A percentile compares a stretch with the other conserved stretches of the same genome.
Evolutionary conservation across 2,113 vertebrate species (phyloP).

Genomic region (Phrynosoma platyrhinos): DNA sequence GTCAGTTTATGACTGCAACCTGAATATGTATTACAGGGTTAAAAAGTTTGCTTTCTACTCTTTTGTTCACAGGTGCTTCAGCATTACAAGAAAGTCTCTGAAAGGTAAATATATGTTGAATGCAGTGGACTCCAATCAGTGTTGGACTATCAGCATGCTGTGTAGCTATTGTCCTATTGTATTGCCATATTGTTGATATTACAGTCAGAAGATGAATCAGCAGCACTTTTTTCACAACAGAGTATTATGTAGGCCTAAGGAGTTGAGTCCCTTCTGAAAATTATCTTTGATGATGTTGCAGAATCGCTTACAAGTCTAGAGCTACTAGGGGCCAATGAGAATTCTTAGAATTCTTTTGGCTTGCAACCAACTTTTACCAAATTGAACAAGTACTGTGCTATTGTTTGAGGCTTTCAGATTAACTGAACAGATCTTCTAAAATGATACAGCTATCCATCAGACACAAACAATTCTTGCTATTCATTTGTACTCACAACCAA

Average conservation of each 20-base stretch:
- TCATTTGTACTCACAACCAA: background rate
- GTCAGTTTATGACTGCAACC: background rate
- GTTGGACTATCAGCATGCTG: background rate
- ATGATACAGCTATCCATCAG: background rate
- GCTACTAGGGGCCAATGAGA: background rate
- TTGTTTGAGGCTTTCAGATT: background rate
- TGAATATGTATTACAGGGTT: conserved; percentile 15
- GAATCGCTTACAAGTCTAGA: background rate
- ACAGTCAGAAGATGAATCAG: background rate
- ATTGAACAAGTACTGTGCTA: background rate
- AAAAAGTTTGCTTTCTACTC: conserved; percentile 1
- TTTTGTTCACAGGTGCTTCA: conserved; percentile 72
- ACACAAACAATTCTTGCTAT: background rate
- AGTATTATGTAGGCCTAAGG: background rate
- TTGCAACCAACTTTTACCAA: background rate
- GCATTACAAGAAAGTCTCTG: conserved; percentile 56
- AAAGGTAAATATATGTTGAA: conserved; percentile 66
- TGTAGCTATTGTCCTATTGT: background rate
- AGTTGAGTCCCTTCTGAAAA: background rate
- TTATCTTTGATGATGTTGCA: background rate
- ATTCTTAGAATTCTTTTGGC: background rate
- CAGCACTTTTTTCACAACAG: background rate
- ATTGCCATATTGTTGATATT: no score
- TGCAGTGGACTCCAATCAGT: background rate
- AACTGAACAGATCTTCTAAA: background rate